These are phyloP conservation scores for Pollicipes pollicipes DNA, from an alignment of 1,140 invertebrate genomes.

Conservation along the genomic window DNA sequence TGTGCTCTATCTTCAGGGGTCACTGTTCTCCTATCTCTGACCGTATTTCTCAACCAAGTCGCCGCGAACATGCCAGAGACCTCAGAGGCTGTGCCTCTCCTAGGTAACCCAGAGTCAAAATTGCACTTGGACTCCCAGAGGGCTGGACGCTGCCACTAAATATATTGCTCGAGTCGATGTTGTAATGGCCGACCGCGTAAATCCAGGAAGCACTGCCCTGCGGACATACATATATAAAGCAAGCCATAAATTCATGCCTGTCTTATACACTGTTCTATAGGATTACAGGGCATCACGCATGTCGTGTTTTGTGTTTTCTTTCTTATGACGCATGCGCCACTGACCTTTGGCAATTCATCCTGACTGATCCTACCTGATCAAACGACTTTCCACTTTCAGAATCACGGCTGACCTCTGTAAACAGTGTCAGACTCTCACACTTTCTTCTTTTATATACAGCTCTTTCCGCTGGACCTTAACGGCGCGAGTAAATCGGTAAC, in stretches of 20 bases:
- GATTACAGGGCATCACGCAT: neutral
- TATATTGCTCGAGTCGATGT: neutral
- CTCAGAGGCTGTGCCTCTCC: conserved; percentile 64
- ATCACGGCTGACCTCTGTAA: too few relatives aligned
- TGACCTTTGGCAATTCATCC: too few relatives aligned
- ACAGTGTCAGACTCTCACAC: too few relatives aligned
- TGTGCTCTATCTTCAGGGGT: conserved; percentile 32
- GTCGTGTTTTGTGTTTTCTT: neutral
- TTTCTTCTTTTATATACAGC: too few relatives aligned
- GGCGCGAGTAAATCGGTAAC: too few relatives aligned
- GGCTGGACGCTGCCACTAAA: neutral
- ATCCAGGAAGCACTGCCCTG: too few relatives aligned
- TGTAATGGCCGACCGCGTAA: neutral
- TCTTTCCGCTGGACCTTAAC: too few relatives aligned
- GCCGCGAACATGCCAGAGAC: conserved; percentile 44
- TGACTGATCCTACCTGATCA: too few relatives aligned
- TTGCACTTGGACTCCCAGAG: neutral
- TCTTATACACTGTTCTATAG: neutral
- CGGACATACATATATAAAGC: too few relatives aligned
- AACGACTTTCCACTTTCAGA: too few relatives aligned
- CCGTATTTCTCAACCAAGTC: conserved; percentile 49
- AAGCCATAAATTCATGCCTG: too few relatives aligned
- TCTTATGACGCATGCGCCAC: neutral
- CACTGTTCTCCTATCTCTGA: conserved; percentile 49
- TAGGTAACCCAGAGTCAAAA: conserved; percentile 42